Conservation (phyloP, 1,140 invertebrate genomes). For the Penaeus indicus region DNA sequence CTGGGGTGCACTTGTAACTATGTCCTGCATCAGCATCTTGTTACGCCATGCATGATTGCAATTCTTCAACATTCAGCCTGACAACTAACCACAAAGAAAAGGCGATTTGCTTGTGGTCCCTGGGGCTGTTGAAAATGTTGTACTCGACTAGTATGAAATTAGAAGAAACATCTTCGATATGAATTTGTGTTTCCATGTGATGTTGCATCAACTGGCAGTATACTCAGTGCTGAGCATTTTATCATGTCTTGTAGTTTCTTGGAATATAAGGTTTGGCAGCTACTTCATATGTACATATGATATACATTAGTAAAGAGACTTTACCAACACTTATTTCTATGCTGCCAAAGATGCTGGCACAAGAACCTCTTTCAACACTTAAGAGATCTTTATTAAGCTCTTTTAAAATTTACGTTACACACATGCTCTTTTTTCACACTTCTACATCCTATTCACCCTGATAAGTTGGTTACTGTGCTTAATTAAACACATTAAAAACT, state of each 20-base stretch:
- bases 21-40: no score
- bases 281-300: neutral
- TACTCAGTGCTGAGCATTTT: constrained; percentile 39
- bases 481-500: constrained; percentile 20
- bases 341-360: no score
- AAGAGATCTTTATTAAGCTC: no score
- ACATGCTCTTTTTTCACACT: neutral
- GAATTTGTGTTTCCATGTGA: constrained; percentile 59
- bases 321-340: no score
- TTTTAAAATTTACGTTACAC: no score
- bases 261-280: neutral
- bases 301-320: no score
- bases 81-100: constrained; percentile 52
- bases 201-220: constrained; percentile 54
- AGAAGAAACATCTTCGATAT: constrained; percentile 49
- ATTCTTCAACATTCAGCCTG: constrained; percentile 47
- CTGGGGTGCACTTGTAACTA: no score
- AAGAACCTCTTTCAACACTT: no score
- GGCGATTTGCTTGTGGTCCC: constrained; percentile 58
- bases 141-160: constrained; percentile 60
- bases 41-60: constrained; percentile 1
- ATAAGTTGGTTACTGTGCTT: neutral
- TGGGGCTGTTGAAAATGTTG: constrained; percentile 50
- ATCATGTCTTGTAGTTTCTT: constrained; percentile 4
- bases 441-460: neutral